These are phyloP conservation scores for Coreius guichenoti DNA, from an alignment of 2,797 vertebrate genomes.

Conservation along the genomic window DNA sequence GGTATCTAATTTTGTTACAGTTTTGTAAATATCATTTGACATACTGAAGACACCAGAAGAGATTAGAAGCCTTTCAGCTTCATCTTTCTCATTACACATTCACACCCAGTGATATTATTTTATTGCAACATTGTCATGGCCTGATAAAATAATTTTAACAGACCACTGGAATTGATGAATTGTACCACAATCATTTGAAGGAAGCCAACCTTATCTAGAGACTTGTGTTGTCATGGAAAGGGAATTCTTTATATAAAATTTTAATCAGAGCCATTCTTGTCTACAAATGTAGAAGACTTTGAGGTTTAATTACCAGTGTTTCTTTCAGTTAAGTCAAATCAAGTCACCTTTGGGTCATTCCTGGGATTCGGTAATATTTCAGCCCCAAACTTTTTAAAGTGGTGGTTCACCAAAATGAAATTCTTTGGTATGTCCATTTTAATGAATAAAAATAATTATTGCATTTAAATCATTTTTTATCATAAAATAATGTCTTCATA, in stretches of 20 bases:
- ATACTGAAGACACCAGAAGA: conserved; percentile 5
- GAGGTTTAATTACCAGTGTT: not conserved
- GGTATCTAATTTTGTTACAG: not conserved
- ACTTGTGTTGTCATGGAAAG: not conserved
- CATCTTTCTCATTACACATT: not conserved
- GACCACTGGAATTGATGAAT: not conserved
- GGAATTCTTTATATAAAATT: not conserved
- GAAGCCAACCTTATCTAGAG: not conserved
- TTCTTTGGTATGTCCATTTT: too few species aligned
- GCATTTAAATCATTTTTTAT: too few species aligned
- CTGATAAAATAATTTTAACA: not conserved
- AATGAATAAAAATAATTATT: too few species aligned
- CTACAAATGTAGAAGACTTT: not conserved
- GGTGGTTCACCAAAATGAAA: too few species aligned
- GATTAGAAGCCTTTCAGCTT: not conserved
- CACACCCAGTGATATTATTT: not conserved
- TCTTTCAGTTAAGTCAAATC: too few species aligned
- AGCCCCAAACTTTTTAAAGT: too few species aligned
- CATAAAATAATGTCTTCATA: too few species aligned
- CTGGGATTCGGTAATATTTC: too few species aligned
- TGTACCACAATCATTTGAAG: not conserved
- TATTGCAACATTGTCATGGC: not conserved
- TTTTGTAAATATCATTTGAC: conserved; percentile 4
- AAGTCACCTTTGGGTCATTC: too few species aligned
- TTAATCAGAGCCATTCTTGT: not conserved